Percentiles rank a stretch among this genome's conserved stretches.
Evolutionary conservation across 2,113 vertebrate species (phyloP).

Genomic region (Motacilla tschutschensis): DNA sequence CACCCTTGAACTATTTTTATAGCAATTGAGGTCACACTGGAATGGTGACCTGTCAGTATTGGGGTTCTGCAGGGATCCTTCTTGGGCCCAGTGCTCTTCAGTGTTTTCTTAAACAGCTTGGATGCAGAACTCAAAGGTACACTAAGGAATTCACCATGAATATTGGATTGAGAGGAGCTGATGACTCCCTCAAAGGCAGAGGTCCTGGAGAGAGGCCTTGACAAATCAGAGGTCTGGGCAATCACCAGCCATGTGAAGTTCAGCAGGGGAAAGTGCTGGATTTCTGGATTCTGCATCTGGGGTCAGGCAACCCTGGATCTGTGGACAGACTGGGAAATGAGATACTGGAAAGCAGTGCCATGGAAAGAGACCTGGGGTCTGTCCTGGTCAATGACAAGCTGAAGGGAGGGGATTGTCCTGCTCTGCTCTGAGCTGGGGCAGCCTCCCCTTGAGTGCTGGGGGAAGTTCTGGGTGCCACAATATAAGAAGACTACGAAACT

Average conservation of each 20-base stretch:
- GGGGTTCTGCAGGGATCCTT: not conserved
- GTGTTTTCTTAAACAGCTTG: not conserved
- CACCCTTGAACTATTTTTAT: not conserved
- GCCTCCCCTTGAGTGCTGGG: not conserved
- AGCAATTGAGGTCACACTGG: rapidly evolving
- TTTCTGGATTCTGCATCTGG: not conserved
- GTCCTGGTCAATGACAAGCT: not conserved
- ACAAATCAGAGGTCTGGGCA: not conserved
- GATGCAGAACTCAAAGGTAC: no score
- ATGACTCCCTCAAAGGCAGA: not conserved
- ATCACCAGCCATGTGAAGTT: no score
- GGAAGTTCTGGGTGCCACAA: rapidly evolving
- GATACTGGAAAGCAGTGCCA: not conserved
- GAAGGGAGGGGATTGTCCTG: not conserved
- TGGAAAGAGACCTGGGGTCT: not conserved
- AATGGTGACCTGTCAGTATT: rapidly evolving
- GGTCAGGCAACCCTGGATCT: rapidly evolving
- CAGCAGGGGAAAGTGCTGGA: not conserved
- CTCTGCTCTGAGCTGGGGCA: not conserved
- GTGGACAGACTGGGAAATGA: not conserved
- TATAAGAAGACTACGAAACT: not conserved
- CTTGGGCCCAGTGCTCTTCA: not conserved
- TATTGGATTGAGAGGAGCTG: not conserved
- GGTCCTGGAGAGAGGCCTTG: not conserved
- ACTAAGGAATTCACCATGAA: not conserved